phyloP scores from a whole-genome alignment of 2,797 vertebrate genomes.

The Ctenochaetus hawaiiensis region DNA sequence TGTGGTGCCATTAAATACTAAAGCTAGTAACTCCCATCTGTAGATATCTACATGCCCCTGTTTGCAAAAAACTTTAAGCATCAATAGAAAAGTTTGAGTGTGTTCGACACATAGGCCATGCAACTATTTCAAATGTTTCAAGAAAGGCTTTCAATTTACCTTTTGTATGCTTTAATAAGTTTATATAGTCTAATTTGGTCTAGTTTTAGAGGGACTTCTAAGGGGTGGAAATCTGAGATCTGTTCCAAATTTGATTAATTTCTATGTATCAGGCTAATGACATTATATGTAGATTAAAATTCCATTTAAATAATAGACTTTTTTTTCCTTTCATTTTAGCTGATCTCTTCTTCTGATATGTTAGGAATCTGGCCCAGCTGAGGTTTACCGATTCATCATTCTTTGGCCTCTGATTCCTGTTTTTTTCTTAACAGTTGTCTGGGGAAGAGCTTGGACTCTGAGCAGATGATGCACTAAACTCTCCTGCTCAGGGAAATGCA shows the following conservation, averaged over 20 bases:
- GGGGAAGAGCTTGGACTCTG: conserved; percentile 1
- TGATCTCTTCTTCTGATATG: background rate
- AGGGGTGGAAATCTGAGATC: too few relatives aligned
- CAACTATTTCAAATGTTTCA: too few relatives aligned
- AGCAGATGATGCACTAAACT: conserved; percentile 5
- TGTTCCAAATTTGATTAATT: background rate
- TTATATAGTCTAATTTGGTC: too few relatives aligned
- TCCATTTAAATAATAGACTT: background rate
- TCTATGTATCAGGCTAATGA: background rate
- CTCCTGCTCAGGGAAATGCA: background rate
- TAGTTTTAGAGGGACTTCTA: too few relatives aligned
- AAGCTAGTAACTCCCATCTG: too few relatives aligned
- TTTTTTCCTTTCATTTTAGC: background rate
- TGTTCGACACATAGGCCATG: too few relatives aligned
- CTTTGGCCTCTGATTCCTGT: background rate
- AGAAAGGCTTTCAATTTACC: too few relatives aligned
- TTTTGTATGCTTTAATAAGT: too few relatives aligned
- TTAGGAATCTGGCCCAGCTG: background rate
- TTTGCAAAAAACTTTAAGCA: too few relatives aligned
- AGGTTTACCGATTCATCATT: background rate
- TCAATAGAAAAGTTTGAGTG: too few relatives aligned
- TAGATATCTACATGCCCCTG: too few relatives aligned
- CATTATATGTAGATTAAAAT: conserved; percentile 6
- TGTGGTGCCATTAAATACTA: too few relatives aligned
- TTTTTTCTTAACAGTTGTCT: conserved; percentile 9